Percentiles rank a stretch among this genome's conserved stretches.
Conservation (phyloP, 2,113 vertebrate species). For the Sylvicapra grimmia region DNA sequence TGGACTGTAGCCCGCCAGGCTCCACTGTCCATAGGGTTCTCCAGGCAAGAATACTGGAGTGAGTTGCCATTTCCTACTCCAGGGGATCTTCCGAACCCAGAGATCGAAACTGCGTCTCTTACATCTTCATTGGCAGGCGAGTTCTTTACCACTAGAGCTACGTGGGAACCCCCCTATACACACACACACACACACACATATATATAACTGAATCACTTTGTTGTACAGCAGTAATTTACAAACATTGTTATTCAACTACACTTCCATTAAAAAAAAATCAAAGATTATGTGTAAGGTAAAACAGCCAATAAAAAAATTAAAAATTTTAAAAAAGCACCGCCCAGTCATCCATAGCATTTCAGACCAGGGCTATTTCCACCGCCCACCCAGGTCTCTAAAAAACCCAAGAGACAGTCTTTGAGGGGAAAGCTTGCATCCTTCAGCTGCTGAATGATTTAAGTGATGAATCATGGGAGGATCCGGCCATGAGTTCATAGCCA, state of each 20-base stretch:
- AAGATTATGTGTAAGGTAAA: neutral
- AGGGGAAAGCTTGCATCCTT: neutral
- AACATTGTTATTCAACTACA: neutral
- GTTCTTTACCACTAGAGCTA: neutral
- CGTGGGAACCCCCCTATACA: neutral
- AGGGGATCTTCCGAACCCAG: neutral
- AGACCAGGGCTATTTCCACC: too few relatives aligned
- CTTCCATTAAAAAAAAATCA: neutral
- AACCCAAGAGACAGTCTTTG: neutral
- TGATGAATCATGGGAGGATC: neutral
- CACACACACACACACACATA: neutral
- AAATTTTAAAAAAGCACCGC: neutral
- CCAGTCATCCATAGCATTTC: neutral
- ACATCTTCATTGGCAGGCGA: neutral
- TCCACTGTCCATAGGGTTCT: neutral
- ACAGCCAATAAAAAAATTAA: neutral
- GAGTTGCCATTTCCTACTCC: neutral
- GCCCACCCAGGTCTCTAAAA: neutral
- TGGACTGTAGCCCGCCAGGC: neutral
- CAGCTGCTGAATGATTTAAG: neutral
- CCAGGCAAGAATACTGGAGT: neutral
- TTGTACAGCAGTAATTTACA: neutral
- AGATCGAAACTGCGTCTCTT: accelerated
- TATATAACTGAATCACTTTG: neutral
- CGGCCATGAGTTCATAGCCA: accelerated